A percentile compares a stretch with the other conserved stretches of the same genome.
Evolutionary conservation across 2,113 vertebrate species (phyloP).

Genomic region (Corapipo altera): DNA sequence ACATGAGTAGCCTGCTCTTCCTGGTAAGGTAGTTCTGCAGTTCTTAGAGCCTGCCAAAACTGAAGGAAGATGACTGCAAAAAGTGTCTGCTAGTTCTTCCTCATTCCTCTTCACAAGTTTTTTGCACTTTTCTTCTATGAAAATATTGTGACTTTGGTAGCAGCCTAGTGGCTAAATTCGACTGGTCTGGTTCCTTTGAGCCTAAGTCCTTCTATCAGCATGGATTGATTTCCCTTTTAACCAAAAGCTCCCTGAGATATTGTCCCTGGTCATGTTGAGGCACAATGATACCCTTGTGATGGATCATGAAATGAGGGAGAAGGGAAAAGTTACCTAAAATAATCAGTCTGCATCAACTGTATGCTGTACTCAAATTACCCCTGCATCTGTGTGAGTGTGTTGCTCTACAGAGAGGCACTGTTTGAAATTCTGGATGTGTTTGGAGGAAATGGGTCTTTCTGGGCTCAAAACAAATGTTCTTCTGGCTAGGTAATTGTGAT

Average conservation of each 20-base stretch:
- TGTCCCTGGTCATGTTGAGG: not conserved
- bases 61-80: not conserved
- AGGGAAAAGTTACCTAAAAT: not conserved
- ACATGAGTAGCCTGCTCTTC: accelerated
- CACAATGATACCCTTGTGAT: not conserved
- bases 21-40: not conserved
- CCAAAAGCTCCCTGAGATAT: not conserved
- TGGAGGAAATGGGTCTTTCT: not conserved
- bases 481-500: not conserved
- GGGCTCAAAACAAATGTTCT: not conserved
- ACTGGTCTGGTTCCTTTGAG: not conserved
- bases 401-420: not conserved
- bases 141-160: not conserved
- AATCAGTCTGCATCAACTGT: not conserved
- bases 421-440: not conserved
- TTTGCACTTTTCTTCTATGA: not conserved
- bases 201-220: not conserved
- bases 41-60: not conserved
- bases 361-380: not conserved
- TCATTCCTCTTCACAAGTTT: not conserved
- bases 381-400: not conserved
- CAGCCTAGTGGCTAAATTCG: not conserved
- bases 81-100: not conserved
- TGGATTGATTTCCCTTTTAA: not conserved
- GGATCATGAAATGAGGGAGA: not conserved